A percentile compares a stretch with the other conserved stretches of the same genome.
These are phyloP conservation scores for Xestobium rufovillosum DNA, from an alignment of 2,888 invertebrate species.

Conservation along the genomic window DNA sequence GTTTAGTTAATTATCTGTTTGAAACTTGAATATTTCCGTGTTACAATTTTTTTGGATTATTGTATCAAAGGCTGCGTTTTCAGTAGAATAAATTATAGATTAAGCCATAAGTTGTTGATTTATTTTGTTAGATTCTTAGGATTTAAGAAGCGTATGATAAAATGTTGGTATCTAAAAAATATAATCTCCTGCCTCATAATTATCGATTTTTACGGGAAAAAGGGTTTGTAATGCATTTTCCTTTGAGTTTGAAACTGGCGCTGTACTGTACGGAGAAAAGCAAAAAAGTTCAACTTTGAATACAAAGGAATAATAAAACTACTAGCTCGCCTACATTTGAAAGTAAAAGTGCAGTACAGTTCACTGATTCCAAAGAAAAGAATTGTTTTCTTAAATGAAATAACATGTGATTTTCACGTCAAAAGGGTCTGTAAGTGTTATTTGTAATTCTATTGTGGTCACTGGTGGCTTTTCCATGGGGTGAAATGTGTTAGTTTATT, in stretches of 20 bases:
- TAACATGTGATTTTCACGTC: neutral
- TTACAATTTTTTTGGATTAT: no score
- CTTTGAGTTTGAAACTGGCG: conserved; percentile 27
- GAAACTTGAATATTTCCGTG: no score
- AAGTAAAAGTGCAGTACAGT: conserved; percentile 37
- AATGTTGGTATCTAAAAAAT: conserved; percentile 20
- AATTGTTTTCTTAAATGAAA: no score
- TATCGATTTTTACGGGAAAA: conserved; percentile 20
- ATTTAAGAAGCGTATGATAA: no score
- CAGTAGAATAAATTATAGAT: no score
- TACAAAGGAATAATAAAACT: conserved; percentile 39
- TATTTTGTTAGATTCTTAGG: no score
- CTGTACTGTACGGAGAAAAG: conserved; percentile 29
- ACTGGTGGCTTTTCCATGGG: no score
- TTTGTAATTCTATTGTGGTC: no score
- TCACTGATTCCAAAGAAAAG: no score
- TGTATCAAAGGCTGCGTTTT: no score
- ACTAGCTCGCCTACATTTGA: conserved; percentile 40
- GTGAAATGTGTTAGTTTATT: neutral
- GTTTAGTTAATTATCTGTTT: no score
- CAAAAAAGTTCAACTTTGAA: conserved; percentile 34
- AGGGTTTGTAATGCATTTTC: conserved; percentile 14
- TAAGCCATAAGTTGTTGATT: no score
- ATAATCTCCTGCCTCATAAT: conserved; percentile 20
- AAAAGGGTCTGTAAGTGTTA: neutral